A percentile compares a stretch with the other conserved stretches of the same genome.
phyloP scores from a whole-genome alignment of 2,888 invertebrate genomes.

The Hesperia comma region DNA sequence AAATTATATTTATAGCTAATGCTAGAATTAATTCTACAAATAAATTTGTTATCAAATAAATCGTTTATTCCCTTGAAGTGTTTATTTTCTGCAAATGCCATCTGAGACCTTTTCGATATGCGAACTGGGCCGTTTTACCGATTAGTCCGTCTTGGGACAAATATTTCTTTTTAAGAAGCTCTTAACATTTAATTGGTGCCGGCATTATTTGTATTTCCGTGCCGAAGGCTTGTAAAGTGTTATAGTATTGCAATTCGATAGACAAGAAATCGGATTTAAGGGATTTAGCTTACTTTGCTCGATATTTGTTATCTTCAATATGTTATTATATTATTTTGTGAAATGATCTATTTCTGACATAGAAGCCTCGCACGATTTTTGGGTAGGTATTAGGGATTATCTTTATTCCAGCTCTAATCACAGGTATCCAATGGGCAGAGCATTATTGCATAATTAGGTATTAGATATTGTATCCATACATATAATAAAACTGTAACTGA shows the following conservation, averaged over 20 bases:
- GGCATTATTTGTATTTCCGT: not conserved
- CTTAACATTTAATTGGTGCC: not conserved
- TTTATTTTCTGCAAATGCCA: slow-evolving; percentile 3
- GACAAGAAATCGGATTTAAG: too few relatives aligned
- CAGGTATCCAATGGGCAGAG: too few relatives aligned
- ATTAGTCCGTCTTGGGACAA: not conserved
- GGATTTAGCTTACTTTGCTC: too few relatives aligned
- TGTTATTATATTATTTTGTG: too few relatives aligned
- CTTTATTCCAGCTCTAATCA: too few relatives aligned
- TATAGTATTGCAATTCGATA: not conserved
- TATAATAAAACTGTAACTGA: too few relatives aligned
- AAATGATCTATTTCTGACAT: too few relatives aligned
- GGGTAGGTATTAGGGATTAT: too few relatives aligned
- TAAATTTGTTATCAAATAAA: slow-evolving; percentile 3
- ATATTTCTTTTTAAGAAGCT: slow-evolving; percentile 1
- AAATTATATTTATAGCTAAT: not conserved
- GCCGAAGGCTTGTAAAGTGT: not conserved
- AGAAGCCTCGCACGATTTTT: too few relatives aligned
- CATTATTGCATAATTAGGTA: too few relatives aligned
- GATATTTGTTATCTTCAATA: too few relatives aligned
- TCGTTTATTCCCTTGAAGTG: not conserved
- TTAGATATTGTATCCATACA: too few relatives aligned
- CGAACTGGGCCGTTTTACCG: not conserved
- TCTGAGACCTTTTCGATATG: slow-evolving; percentile 7
- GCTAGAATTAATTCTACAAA: not conserved